phyloP scores from a whole-genome alignment of 2,113 vertebrate species.

The Pangasianodon hypophthalmus region DNA sequence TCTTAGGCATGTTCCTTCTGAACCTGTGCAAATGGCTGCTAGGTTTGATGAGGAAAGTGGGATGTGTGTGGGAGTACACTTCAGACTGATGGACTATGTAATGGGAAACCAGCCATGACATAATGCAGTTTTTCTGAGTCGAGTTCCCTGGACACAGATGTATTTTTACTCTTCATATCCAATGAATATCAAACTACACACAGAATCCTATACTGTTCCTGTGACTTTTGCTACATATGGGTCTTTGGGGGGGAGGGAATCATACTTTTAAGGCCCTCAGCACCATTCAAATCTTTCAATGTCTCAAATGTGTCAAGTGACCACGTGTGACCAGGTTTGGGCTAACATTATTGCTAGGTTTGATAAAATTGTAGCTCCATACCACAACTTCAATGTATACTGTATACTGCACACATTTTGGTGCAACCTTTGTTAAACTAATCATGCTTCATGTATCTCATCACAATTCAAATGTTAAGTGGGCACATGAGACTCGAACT shows the following conservation, averaged over 20 bases:
- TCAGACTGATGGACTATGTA: background rate
- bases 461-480: background rate
- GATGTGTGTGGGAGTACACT: background rate
- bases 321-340: background rate
- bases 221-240: background rate
- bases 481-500: background rate
- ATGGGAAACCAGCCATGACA: background rate
- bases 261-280: background rate
- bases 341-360: no score
- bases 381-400: background rate
- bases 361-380: background rate
- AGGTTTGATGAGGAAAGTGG: background rate
- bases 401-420: background rate
- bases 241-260: background rate
- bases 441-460: background rate
- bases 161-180: constrained; percentile 8
- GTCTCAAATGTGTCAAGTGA: background rate
- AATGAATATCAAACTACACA: background rate
- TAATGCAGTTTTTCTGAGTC: background rate
- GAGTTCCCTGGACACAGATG: background rate
- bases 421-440: background rate
- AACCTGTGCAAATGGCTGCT: background rate
- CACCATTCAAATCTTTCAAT: background rate
- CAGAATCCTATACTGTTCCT: background rate
- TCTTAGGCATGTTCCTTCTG: constrained; percentile 11